Base-by-base conservation (phyloP, 2,113 vertebrate species). In the Halichoerus grypus region DNA sequence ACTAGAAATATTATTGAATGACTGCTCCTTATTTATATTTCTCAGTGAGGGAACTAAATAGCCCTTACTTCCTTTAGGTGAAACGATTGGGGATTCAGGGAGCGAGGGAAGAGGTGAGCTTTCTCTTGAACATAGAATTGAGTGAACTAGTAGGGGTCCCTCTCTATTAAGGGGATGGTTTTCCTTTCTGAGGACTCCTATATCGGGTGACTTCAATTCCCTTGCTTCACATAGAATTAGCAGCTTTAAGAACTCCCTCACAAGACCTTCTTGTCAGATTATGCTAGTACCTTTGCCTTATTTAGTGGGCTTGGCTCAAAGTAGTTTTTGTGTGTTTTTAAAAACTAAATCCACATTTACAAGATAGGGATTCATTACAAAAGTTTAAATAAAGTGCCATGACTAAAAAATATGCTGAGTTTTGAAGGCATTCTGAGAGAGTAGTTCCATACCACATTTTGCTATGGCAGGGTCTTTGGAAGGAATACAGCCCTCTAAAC, bases 271-370 rank as follows among this genome's bases (percentile, higher is more conserved):
- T 76, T 76, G 49, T 3, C 14, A 85, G 36, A 57, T 93, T 81
- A 31, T 74, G 55, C 13, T 18, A 88, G 33, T 84, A 80, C 33
- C 31, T 87, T 96, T 81, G 18, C 1, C 21, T 79, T 92, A 39
- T 82, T 94, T 13, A 95, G 1, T 53, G 26, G 15, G 11, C 6
- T n/a, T 83, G 33, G 7, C 9, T 94, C 42, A 94, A 39, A 95
- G 42, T 82, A 82, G 21, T n/a, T 88, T 93, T 95, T 85, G 31
- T 61, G 77, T 93, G 19, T 74, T 88, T 93, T 91, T 2, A 80
- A 95, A 93, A 94, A 67, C 14, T 1, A 61, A 36, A 71, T 49
- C 24, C 14, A 16, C 5, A 55, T 71, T 72, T 92, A 94, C 80
- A 55, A 7, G 11, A 46, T 65, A 80, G 71, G 71, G 5, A 80